These are phyloP conservation scores for Drosophila nigricruria DNA, from an alignment of 2,888 invertebrate species.

Conservation along the genomic window DNA sequence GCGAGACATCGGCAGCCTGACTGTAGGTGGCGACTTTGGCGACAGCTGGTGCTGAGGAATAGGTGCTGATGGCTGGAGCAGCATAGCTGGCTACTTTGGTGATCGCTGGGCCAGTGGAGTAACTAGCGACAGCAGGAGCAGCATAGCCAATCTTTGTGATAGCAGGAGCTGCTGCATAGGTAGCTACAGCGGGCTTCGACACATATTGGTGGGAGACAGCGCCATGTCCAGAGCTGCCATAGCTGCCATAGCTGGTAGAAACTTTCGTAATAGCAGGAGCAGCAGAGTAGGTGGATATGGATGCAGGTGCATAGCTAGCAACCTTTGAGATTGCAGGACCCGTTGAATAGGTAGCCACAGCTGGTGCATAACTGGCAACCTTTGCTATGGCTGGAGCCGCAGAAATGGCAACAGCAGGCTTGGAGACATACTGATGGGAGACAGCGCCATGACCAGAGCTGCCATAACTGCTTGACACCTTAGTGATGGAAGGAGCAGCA, in stretches of 20 bases:
- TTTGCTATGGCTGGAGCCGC: slow-evolving; percentile 34
- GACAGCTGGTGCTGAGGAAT: slow-evolving; percentile 53
- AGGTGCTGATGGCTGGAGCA: slow-evolving; percentile 52
- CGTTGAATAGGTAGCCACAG: slow-evolving; percentile 68
- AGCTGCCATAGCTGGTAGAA: slow-evolving; percentile 16
- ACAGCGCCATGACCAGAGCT: slow-evolving; percentile 38
- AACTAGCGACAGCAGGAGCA: slow-evolving; percentile 48
- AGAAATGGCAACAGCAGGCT: slow-evolving; percentile 55
- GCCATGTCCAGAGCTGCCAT: slow-evolving; percentile 25
- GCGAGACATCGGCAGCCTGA: slow-evolving; percentile 52
- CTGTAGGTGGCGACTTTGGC: slow-evolving; percentile 60
- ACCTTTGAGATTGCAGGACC: slow-evolving; percentile 51
- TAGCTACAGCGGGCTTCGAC: slow-evolving; percentile 64
- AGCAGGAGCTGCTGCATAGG: slow-evolving; percentile 42
- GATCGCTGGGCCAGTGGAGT: slow-evolving; percentile 51
- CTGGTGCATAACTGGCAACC: slow-evolving; percentile 27
- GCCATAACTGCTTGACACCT: slow-evolving; percentile 20
- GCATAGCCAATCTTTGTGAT: slow-evolving; percentile 55
- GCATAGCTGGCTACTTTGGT: slow-evolving; percentile 70
- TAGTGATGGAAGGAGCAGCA: slow-evolving; percentile 38
- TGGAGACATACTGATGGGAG: slow-evolving; percentile 70
- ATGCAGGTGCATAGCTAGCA: slow-evolving; percentile 49
- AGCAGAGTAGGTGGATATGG: slow-evolving; percentile 53
- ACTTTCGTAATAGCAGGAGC: slow-evolving; percentile 43
- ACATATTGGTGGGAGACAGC: slow-evolving; percentile 67